Evolutionary conservation across 1,140 invertebrate genomes (phyloP).

Genomic region (Drosophila mauritiana): DNA sequence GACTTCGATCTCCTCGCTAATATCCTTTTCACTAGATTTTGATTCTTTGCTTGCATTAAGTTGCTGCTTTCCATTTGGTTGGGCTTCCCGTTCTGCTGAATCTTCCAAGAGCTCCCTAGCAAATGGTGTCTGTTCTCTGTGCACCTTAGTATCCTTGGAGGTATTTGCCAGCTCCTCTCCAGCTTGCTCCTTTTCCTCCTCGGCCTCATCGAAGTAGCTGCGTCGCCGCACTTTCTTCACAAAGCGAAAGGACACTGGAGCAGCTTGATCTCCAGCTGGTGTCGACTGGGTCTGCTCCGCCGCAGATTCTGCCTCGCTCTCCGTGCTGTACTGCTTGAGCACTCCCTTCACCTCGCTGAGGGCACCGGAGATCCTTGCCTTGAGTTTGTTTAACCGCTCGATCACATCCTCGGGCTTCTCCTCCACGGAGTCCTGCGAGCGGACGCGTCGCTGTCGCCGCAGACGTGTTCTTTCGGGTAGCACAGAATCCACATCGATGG

Average conservation of each 20-base stretch:
- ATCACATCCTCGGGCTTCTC: slow-evolving; percentile 78
- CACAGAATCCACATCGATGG: slow-evolving; percentile 59
- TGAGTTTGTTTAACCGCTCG: slow-evolving; percentile 72
- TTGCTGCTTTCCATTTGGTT: neutral
- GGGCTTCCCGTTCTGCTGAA: neutral
- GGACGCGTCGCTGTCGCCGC: slow-evolving; percentile 69
- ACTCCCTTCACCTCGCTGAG: slow-evolving; percentile 77
- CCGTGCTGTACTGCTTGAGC: slow-evolving; percentile 78
- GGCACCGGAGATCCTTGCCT: slow-evolving; percentile 74
- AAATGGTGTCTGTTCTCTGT: slow-evolving; percentile 26
- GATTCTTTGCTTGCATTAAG: neutral
- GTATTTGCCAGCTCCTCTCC: neutral
- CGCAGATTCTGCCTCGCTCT: slow-evolving; percentile 54
- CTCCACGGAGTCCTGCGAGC: slow-evolving; percentile 68
- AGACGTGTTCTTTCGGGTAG: slow-evolving; percentile 68
- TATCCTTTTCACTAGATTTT: neutral
- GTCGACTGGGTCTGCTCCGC: slow-evolving; percentile 1
- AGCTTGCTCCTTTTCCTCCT: slow-evolving; percentile 45
- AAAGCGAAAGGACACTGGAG: slow-evolving; percentile 75
- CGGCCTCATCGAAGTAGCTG: slow-evolving; percentile 74
- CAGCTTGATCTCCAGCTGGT: neutral
- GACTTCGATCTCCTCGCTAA: neutral
- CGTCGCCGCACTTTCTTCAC: slow-evolving; percentile 68
- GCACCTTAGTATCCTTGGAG: neutral
- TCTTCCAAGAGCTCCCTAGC: slow-evolving; percentile 3